Base-by-base conservation (phyloP, 2,797 vertebrate genomes). In the Melanotaenia trifasciata region DNA sequence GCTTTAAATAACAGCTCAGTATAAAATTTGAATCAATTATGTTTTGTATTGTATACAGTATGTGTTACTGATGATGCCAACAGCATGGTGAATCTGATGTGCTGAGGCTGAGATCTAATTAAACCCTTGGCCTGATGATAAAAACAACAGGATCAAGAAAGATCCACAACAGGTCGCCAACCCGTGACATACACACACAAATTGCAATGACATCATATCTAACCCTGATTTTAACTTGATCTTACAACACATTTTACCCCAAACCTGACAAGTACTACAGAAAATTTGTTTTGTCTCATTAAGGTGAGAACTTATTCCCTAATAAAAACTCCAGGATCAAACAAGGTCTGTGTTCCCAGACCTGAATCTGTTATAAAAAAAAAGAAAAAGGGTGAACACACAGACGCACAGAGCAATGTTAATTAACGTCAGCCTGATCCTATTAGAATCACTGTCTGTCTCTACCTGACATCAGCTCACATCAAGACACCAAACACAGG, bases 371-470 rank as follows among this genome's bases (percentile, higher is more conserved):
- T 11, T 26, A 24, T 53, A 45, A 18, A 45, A 14, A 54, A 16
- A 14, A 26, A 30, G 30, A 30, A 14, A 13, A 28, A 4, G 12
- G 0, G 2, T 5, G 30, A 45, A 59, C 63, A 67, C 57, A 70
- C 51, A 53, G 51, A 67, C 51, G 33, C 50, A 62, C 63, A 53
- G 54, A 64, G 53, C 53, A 58, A 58, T 30, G 7, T 51, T 69
- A 28, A 53, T 83, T 81, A 72, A 65, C 18, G 4, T 50, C 70
- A 38, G 40, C 64, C 51, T 71, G 65, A 87, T 83, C 79, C 67
- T 66, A 78, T 89, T 85, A 83, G 76, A 70, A 51, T 83, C 74
- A 71, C 7, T 33, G 81, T 64, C 72, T 30, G 32, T 76, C 72
- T 28, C 53, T 78, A 28, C 2, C 72, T 70, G 78, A 66, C 75